Evolutionary conservation across 1,140 invertebrate genomes (phyloP).

Genomic region (Hirudo medicinalis): DNA sequence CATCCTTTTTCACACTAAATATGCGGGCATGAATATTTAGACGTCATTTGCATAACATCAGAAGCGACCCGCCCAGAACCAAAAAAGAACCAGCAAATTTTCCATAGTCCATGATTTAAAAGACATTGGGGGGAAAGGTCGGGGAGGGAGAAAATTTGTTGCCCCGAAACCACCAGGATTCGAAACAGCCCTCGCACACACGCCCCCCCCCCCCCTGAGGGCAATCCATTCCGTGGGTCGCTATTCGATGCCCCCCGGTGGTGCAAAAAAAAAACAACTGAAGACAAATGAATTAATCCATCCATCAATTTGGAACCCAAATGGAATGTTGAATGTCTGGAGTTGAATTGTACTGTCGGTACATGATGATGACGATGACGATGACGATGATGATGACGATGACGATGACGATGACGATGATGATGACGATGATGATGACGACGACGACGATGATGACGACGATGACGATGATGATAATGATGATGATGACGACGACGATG

Average conservation of each 20-base stretch:
- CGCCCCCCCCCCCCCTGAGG: too few relatives aligned
- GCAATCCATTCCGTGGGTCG: not conserved
- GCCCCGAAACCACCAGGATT: too few relatives aligned
- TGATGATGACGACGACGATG: not conserved
- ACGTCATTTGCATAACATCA: too few relatives aligned
- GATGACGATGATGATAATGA: not conserved
- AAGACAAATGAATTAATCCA: conserved; percentile 1
- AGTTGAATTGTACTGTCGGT: not conserved
- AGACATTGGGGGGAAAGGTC: too few relatives aligned
- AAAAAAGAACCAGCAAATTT: too few relatives aligned
- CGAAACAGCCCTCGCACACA: too few relatives aligned
- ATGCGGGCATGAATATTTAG: too few relatives aligned
- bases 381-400: conserved; percentile 2
- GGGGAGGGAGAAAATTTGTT: too few relatives aligned
- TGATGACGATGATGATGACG: not conserved
- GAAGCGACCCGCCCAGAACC: too few relatives aligned
- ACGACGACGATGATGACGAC: not conserved
- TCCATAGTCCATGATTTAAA: too few relatives aligned
- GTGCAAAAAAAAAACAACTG: not conserved
- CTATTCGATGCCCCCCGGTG: not conserved
- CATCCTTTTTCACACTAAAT: too few relatives aligned
- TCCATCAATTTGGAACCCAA: not conserved
- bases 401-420: not conserved
- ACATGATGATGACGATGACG: not conserved
- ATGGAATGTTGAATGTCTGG: too few relatives aligned